These are phyloP conservation scores for Alectoris magna DNA, from an alignment of 2,797 vertebrate species.

Conservation along the genomic window DNA sequence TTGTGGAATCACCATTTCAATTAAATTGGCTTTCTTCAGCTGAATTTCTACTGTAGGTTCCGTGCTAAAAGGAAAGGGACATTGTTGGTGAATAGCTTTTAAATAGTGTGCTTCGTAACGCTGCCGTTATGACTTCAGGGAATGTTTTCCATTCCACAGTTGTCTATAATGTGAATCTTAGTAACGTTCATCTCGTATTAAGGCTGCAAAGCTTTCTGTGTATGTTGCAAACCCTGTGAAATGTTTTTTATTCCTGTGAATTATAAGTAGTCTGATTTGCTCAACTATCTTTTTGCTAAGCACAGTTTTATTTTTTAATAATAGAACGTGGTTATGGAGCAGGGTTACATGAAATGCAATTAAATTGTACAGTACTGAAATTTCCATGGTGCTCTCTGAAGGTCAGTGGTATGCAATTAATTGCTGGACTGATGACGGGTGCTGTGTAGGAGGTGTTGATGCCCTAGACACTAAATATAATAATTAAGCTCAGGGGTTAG, in stretches of 20 bases:
- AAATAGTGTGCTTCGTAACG: constrained; percentile 45
- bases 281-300: constrained; percentile 76
- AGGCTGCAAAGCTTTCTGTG: neutral
- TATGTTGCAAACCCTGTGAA: constrained; percentile 50
- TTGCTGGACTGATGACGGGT: constrained; percentile 78
- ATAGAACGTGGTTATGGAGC: constrained; percentile 82
- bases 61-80: constrained; percentile 31
- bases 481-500: constrained; percentile 56
- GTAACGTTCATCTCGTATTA: constrained; percentile 51
- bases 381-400: constrained; percentile 87
- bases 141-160: constrained; percentile 61
- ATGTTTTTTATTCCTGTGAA: constrained; percentile 35
- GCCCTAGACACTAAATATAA: constrained; percentile 48
- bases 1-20: neutral
- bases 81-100: constrained; percentile 50
- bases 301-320: neutral
- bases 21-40: constrained; percentile 47
- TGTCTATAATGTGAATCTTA: constrained; percentile 38
- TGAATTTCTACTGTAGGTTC: constrained; percentile 35
- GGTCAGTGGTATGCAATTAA: constrained; percentile 86
- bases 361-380: constrained; percentile 84
- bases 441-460: constrained; percentile 84
- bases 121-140: constrained; percentile 59
- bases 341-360: constrained; percentile 75
- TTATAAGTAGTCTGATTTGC: constrained; percentile 50